Evolutionary conservation across 2,113 vertebrate species (phyloP).

Genomic region (Ictidomys tridecemlineatus): DNA sequence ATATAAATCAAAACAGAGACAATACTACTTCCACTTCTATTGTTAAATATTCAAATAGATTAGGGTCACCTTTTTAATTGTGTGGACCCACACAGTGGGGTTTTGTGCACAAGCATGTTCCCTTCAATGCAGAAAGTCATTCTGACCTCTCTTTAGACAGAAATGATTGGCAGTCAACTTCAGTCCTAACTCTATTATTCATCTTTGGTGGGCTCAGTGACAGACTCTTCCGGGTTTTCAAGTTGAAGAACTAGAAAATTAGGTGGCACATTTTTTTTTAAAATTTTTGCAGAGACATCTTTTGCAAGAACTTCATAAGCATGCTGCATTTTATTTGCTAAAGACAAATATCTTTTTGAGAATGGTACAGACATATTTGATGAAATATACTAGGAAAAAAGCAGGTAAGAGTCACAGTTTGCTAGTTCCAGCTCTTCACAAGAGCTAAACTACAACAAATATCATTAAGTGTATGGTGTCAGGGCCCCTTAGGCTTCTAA

Average conservation of each 20-base stretch:
- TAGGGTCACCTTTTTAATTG: neutral
- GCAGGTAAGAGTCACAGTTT: neutral
- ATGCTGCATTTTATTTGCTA: neutral
- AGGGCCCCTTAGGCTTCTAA: neutral
- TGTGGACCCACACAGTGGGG: neutral
- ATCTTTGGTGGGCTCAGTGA: neutral
- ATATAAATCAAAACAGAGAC: neutral
- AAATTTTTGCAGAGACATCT: constrained; percentile 18
- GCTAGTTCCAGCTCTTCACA: neutral
- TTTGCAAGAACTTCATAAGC: neutral
- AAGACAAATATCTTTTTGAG: constrained; percentile 12
- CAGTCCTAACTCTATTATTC: neutral
- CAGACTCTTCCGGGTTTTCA: neutral
- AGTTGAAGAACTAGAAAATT: neutral
- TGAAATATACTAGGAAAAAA: neutral
- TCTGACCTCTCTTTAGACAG: neutral
- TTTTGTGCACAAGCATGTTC: neutral
- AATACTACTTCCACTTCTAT: neutral
- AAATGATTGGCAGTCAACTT: neutral
- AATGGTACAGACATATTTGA: neutral
- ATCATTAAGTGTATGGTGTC: neutral
- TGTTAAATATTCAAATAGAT: constrained; percentile 25
- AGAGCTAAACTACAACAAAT: neutral
- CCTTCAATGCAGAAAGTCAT: neutral
- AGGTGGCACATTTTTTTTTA: neutral